Conservation (phyloP, 1,140 invertebrate genomes). For the Penaeus chinensis region DNA sequence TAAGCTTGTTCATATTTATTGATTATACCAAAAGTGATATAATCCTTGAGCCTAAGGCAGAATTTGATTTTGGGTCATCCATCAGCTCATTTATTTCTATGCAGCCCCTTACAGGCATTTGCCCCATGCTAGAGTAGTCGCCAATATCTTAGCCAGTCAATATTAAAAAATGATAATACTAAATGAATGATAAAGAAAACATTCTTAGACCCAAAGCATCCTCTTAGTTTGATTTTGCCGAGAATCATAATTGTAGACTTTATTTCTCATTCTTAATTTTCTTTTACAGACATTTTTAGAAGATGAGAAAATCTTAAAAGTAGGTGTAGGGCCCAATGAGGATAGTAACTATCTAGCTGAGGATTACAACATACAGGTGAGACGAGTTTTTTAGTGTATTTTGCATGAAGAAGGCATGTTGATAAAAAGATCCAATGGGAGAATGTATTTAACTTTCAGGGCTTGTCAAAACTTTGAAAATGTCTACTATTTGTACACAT, state of each 20-base stretch:
- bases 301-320: conserved; percentile 76
- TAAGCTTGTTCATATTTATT: no score
- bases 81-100: no score
- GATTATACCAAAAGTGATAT: no score
- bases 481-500: background rate
- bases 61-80: no score
- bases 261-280: conserved; percentile 6
- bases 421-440: background rate
- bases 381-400: conserved; percentile 28
- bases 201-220: background rate
- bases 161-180: background rate
- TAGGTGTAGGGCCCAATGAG: conserved; percentile 79
- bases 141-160: background rate
- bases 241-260: background rate
- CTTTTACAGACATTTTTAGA: conserved; percentile 69
- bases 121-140: background rate
- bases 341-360: conserved; percentile 77
- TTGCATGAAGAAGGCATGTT: background rate
- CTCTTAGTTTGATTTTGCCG: background rate
- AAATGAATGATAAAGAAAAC: no score
- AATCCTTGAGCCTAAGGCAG: no score
- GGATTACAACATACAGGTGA: conserved; percentile 77
- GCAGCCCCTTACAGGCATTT: background rate
- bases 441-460: background rate
- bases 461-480: no score